phyloP scores from a whole-genome alignment of 2,888 invertebrate species.

The Dryobota labecula region DNA sequence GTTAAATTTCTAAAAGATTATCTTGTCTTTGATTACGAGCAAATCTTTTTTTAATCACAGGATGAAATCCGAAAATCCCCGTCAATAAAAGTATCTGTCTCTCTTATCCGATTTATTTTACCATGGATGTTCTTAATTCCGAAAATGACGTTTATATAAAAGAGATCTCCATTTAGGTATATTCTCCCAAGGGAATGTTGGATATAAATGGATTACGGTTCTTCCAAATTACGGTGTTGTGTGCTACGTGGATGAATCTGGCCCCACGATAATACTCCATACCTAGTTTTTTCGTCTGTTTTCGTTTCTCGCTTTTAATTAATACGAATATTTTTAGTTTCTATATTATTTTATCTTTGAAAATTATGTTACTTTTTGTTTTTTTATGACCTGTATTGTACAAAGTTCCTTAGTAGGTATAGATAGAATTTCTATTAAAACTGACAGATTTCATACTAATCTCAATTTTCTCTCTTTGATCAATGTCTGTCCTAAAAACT shows the following conservation, averaged over 20 bases:
- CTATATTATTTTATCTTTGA: not conserved
- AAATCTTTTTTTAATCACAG: slow-evolving; percentile 32
- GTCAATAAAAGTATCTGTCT: slow-evolving; percentile 53
- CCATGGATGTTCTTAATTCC: slow-evolving; percentile 57
- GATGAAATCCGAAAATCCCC: slow-evolving; percentile 39
- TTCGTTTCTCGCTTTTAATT: slow-evolving; percentile 15
- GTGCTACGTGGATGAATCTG: slow-evolving; percentile 61
- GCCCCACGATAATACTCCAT: slow-evolving; percentile 56
- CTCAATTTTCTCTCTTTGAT: no score
- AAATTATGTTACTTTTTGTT: not conserved
- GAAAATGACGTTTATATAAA: slow-evolving; percentile 62
- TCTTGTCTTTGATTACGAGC: slow-evolving; percentile 11
- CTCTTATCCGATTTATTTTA: slow-evolving; percentile 57
- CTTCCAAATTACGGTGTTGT: slow-evolving; percentile 65
- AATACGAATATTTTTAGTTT: slow-evolving; percentile 11
- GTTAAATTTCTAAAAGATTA: slow-evolving; percentile 2
- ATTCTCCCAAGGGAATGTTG: slow-evolving; percentile 54
- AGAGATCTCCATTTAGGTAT: slow-evolving; percentile 52
- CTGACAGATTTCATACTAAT: not conserved
- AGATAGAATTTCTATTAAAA: slow-evolving; percentile 8
- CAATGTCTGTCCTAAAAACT: slow-evolving; percentile 9
- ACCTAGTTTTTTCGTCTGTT: slow-evolving; percentile 44
- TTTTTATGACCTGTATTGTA: not conserved
- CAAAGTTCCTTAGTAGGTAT: not conserved
- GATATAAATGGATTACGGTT: slow-evolving; percentile 68